These are phyloP conservation scores for Syrrhaptes paradoxus DNA, from an alignment of 2,113 vertebrate genomes.

Conservation along the genomic window DNA sequence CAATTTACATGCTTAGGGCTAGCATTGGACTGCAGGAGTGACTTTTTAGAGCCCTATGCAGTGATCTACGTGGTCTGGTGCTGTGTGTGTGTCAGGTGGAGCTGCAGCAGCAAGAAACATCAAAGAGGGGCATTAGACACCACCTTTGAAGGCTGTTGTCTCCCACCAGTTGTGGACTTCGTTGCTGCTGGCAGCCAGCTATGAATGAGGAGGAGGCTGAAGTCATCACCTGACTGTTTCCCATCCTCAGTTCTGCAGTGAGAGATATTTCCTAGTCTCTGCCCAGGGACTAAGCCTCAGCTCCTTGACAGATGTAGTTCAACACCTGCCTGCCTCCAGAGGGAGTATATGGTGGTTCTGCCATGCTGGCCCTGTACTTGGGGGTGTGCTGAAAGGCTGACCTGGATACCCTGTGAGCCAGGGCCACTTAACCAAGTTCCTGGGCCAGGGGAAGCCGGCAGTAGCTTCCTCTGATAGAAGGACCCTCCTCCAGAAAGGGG, in stretches of 20 bases:
- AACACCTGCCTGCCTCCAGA: fast-evolving
- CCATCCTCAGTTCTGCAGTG: not conserved
- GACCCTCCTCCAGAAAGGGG: not conserved
- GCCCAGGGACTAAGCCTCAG: not conserved
- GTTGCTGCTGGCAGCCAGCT: not conserved
- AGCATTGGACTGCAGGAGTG: not conserved
- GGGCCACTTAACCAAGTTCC: not conserved
- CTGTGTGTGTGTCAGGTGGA: not conserved
- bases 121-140: not conserved
- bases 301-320: not conserved
- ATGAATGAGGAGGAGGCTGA: not conserved
- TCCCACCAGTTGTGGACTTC: not conserved
- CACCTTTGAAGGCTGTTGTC: not conserved
- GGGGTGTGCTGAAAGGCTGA: not conserved
- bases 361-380: fast-evolving
- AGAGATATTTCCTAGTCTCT: not conserved
- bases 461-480: not conserved
- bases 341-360: not conserved
- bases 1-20: not conserved
- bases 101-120: not conserved
- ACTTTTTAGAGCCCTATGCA: not conserved
- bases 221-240: not conserved
- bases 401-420: not conserved
- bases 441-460: not conserved
- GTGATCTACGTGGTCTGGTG: not conserved